Evolutionary conservation across 2,888 invertebrate species (phyloP).

Genomic region (Salticus scenicus): DNA sequence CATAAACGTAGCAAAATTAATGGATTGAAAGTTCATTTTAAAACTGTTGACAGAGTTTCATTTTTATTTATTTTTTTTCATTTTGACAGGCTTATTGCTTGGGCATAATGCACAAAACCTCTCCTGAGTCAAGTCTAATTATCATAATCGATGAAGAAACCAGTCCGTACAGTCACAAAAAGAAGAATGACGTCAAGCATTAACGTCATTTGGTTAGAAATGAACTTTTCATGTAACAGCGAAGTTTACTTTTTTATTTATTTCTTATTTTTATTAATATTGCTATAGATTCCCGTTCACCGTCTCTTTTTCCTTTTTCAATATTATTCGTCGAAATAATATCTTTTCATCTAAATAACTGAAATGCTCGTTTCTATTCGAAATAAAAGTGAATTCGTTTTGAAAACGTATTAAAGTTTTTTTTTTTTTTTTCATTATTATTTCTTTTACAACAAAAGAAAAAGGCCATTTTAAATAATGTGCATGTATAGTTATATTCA

Average conservation of each 20-base stretch:
- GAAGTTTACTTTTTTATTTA: constrained; percentile 11
- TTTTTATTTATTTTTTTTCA: not conserved
- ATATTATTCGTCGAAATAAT: not conserved
- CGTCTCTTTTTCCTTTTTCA: not conserved
- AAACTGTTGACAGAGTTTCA: constrained; percentile 13
- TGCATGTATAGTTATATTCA: too few relatives aligned
- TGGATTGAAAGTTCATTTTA: constrained; percentile 5
- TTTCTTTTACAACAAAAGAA: too few relatives aligned
- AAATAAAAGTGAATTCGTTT: not conserved
- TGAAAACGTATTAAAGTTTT: too few relatives aligned
- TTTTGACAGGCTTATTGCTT: not conserved
- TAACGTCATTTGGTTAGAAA: constrained; percentile 53
- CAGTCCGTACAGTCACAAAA: constrained; percentile 28
- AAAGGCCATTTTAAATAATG: too few relatives aligned
- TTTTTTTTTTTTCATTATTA: too few relatives aligned
- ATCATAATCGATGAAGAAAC: constrained; percentile 41
- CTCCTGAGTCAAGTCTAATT: constrained; percentile 38
- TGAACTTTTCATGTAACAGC: constrained; percentile 13
- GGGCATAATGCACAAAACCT: not conserved
- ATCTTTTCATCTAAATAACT: not conserved
- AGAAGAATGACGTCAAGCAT: constrained; percentile 47
- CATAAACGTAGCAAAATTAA: not conserved
- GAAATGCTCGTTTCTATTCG: not conserved
- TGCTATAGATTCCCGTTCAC: not conserved
- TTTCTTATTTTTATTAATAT: too few relatives aligned